Evolutionary conservation across 1,140 invertebrate genomes (phyloP), one percentile per base, ranked within the genome.

Genomic region (Penaeus indicus): DNA sequence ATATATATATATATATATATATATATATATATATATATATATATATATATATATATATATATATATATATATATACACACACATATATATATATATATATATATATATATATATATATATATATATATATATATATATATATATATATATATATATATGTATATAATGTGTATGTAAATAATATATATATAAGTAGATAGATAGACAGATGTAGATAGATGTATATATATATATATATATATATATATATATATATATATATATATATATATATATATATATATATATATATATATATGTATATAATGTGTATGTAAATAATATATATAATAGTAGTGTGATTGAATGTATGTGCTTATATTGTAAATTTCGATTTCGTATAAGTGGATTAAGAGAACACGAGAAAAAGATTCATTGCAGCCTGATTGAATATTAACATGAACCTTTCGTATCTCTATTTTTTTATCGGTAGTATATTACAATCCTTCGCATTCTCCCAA

Each of bases 111-210:
- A 75, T 75, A 13, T 75, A 75, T 75, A 27, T 32, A 75, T 75
- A 75, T 75, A 75, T 75, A 75, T 75, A 75, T 75, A 75, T 75
- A 75, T 75, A 75, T 75, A 75, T 75, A 75, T 75, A 75, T 72
- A 72, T 72, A 72, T 72, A 72, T 72, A 72, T 72, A 72, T 79
- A 54, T 79, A 79, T 79, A 79, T 79, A 79, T 79, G n/a, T 79
- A 79, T 38, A 47, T 79, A 47, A 47, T 79, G n/a, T 79, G 10
- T 18, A 11, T 22, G 13, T 79, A 79, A 42, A 19, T 82, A 32
- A 32, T 82, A 32, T 82, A n/a, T 82, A n/a, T 82, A 61, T 82
- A 38, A 19, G 42, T 18, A 13, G 62, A 19, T 27, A 25, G 3
- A 5, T 54, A 22, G 60, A 22, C 61, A 47, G 61, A n/a, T 77